These are phyloP conservation scores for Diarsia dahlii DNA, from an alignment of 2,888 invertebrate species.

Conservation along the genomic window DNA sequence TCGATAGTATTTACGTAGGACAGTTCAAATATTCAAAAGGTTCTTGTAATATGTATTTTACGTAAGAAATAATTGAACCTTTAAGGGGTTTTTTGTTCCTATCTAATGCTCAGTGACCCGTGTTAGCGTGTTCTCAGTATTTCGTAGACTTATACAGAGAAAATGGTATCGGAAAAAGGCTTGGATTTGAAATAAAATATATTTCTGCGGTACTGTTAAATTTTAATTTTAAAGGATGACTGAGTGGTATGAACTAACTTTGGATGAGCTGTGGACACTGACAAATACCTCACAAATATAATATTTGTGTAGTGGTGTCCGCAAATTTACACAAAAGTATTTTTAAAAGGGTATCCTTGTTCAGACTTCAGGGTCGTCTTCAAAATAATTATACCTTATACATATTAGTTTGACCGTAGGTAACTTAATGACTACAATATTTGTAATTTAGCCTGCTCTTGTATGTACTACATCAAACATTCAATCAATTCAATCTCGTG, in stretches of 20 bases:
- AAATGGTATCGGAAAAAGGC: neutral
- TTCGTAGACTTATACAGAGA: neutral
- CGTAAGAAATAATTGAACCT: conserved; percentile 14
- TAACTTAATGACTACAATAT: neutral
- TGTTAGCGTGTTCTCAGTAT: neutral
- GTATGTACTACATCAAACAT: neutral
- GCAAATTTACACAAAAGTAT: neutral
- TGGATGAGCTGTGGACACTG: neutral
- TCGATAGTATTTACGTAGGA: conserved; percentile 35
- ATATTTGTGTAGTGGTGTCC: neutral
- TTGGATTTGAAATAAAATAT: conserved; percentile 5
- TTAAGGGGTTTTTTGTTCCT: conserved; percentile 3
- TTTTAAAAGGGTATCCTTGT: neutral
- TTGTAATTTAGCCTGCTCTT: neutral
- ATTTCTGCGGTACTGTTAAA: neutral
- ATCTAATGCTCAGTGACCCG: conserved; percentile 9
- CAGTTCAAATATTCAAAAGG: conserved; percentile 38
- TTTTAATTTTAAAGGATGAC: neutral
- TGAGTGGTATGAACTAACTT: neutral
- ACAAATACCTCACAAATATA: neutral
- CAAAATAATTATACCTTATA: neutral
- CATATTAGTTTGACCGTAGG: neutral
- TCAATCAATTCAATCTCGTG: conserved; percentile 14
- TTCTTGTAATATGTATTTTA: conserved; percentile 7
- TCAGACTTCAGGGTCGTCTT: neutral